A percentile compares a stretch with the other conserved stretches of the same genome.
Conservation (phyloP, 2,888 invertebrate species). For the Epinotia brunnichana region DNA sequence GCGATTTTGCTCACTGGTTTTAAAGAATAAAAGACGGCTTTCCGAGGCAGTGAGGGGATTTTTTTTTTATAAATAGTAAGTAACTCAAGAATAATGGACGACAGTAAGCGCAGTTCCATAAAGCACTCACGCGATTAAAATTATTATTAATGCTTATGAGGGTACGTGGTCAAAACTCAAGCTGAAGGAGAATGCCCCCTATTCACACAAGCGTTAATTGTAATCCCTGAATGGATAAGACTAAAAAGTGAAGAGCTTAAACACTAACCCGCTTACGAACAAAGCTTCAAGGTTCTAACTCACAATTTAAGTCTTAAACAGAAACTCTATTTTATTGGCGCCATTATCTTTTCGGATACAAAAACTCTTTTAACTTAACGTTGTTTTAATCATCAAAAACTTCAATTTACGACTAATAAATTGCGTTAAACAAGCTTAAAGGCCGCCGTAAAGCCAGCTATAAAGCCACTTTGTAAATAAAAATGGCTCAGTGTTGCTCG, state of each 20-base stretch:
- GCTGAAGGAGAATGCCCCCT: background rate
- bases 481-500: conserved; percentile 51
- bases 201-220: conserved; percentile 21
- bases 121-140: conserved; percentile 19
- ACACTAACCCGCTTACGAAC: conserved; percentile 37
- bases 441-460: conserved; percentile 40
- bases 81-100: conserved; percentile 3
- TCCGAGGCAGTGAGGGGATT: too few relatives aligned
- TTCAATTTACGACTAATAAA: conserved; percentile 41
- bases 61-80: too few relatives aligned
- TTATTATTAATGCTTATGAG: conserved; percentile 25
- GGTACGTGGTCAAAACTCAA: conserved; percentile 8
- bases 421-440: conserved; percentile 41
- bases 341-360: conserved; percentile 27
- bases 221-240: conserved; percentile 28
- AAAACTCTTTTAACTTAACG: conserved; percentile 34
- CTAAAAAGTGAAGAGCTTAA: conserved; percentile 30
- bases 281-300: conserved; percentile 12
- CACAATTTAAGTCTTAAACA: conserved; percentile 28
- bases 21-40: too few relatives aligned
- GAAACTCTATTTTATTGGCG: conserved; percentile 27
- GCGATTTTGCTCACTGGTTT: too few relatives aligned
- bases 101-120: conserved; percentile 4
- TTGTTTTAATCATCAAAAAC: conserved; percentile 41
- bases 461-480: conserved; percentile 55